phyloP scores from a whole-genome alignment of 2,797 vertebrate genomes.

The Buceros bicornis region DNA sequence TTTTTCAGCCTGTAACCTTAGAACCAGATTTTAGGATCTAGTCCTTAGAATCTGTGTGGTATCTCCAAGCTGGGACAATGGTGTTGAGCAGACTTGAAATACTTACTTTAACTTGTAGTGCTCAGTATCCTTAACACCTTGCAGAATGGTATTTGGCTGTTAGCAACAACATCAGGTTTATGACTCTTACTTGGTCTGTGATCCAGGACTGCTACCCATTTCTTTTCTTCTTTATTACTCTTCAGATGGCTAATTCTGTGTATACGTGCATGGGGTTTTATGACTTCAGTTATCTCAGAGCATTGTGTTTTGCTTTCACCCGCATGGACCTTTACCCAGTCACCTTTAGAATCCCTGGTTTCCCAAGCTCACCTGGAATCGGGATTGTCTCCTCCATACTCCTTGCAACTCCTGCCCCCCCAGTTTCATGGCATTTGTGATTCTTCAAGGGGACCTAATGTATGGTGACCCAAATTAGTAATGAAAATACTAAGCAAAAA shows the following conservation, averaged over 20 bases:
- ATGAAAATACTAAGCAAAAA: not conserved
- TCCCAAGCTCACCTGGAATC: not conserved
- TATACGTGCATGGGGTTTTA: no score
- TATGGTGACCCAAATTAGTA: not conserved
- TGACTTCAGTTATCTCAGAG: not conserved
- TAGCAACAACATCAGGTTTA: not conserved
- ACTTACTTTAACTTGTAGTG: not conserved
- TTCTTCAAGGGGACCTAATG: not conserved
- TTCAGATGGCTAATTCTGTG: not conserved
- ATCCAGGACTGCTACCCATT: not conserved
- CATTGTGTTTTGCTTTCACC: not conserved
- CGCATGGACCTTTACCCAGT: not conserved
- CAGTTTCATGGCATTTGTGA: not conserved
- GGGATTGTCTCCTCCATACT: fast-evolving
- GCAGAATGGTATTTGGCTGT: not conserved
- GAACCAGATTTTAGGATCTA: not conserved
- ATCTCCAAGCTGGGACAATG: not conserved
- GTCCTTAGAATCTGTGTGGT: not conserved
- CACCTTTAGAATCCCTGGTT: not conserved
- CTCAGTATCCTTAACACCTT: not conserved
- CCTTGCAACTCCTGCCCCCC: fast-evolving
- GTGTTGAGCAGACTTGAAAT: not conserved
- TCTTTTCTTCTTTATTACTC: not conserved
- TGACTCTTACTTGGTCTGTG: not conserved
- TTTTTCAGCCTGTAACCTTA: not conserved